Conservation (phyloP, 2,113 vertebrate species). For the Leptobrachium leishanense region DNA sequence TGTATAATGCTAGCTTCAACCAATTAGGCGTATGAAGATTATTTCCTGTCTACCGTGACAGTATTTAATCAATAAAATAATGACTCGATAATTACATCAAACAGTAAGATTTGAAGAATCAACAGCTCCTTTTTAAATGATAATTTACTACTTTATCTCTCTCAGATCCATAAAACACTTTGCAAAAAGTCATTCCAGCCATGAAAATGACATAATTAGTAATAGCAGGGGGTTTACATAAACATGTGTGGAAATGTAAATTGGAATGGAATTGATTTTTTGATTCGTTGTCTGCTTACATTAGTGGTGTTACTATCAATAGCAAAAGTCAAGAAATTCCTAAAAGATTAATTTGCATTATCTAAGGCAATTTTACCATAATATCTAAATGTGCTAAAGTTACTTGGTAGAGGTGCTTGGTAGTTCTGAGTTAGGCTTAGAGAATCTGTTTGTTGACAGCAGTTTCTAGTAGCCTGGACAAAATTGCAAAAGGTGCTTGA, state of each 20-base stretch:
- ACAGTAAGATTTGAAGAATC: conserved; percentile 24
- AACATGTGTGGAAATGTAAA: conserved; percentile 34
- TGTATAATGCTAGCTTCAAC: not conserved
- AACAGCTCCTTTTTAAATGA: conserved; percentile 31
- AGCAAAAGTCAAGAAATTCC: conserved; percentile 3
- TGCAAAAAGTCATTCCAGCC: conserved; percentile 34
- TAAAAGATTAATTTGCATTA: not conserved
- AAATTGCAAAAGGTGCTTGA: no score
- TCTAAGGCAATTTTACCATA: no score
- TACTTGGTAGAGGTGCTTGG: no score
- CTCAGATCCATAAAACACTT: conserved; percentile 16
- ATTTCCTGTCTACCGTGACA: conserved; percentile 29
- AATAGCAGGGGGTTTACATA: conserved; percentile 39
- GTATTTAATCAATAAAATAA: conserved; percentile 41
- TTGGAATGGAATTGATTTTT: conserved; percentile 31
- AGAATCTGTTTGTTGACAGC: no score
- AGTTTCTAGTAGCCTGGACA: no score
- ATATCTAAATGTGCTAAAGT: no score
- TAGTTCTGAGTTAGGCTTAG: no score
- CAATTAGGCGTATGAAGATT: conserved; percentile 17
- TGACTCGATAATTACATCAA: conserved; percentile 34
- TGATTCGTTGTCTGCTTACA: conserved; percentile 8
- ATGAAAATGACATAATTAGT: conserved; percentile 41
- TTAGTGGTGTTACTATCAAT: conserved; percentile 4
- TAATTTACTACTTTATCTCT: conserved; percentile 38